Evolutionary conservation across 2,797 vertebrate species (phyloP).

Genomic region (Mormyrops boulengeri): DNA sequence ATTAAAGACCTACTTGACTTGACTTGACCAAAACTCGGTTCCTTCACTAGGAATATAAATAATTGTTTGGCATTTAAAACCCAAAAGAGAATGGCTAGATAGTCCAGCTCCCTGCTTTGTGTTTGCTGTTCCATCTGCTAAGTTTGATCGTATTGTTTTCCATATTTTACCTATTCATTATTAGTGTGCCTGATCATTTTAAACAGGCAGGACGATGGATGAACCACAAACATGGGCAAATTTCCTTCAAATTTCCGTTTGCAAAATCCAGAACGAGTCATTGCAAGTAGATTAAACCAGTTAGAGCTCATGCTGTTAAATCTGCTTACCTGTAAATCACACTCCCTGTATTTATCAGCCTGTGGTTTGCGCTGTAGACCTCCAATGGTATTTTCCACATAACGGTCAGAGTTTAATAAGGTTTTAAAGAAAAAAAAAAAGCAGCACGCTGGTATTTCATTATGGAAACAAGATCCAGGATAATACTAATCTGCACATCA

Average conservation of each 20-base stretch:
- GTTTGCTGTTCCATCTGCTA: not conserved
- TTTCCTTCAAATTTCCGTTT: not conserved
- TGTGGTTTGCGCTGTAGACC: not conserved
- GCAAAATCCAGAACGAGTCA: not conserved
- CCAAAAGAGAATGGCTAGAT: not conserved
- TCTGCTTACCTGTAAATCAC: not conserved
- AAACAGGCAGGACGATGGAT: not conserved
- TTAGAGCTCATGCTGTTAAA: not conserved
- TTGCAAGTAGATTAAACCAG: not conserved
- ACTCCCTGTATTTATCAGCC: not conserved
- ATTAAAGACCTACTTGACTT: not conserved
- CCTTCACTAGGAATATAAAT: not conserved
- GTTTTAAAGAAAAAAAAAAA: not conserved
- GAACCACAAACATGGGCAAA: not conserved
- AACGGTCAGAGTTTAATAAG: not conserved
- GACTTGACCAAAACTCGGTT: not conserved
- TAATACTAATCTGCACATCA: conserved; percentile 25
- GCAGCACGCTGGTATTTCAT: not conserved
- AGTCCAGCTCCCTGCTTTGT: not conserved
- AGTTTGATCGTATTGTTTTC: not conserved
- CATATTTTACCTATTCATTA: not conserved
- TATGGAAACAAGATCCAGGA: not conserved
- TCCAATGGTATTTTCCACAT: not conserved
- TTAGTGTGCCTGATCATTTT: not conserved
- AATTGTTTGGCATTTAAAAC: not conserved